These are phyloP conservation scores for Rhinolophus sinicus DNA, from an alignment of 2,113 vertebrate genomes.

Conservation along the genomic window DNA sequence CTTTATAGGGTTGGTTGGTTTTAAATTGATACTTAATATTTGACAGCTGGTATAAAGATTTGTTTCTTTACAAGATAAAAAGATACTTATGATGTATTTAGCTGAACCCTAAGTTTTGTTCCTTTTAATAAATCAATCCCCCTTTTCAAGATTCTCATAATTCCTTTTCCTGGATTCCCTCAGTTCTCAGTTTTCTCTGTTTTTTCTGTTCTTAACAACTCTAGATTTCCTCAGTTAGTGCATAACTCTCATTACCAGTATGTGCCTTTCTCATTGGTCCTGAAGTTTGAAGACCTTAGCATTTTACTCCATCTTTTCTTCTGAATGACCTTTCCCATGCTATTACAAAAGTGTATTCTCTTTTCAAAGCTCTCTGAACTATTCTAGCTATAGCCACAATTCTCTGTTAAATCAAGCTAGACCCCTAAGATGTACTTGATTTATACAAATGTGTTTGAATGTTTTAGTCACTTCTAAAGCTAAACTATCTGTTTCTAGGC, in stretches of 20 bases:
- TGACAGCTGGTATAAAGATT: background rate
- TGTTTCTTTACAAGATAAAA: slow-evolving; percentile 28
- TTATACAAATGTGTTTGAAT: slow-evolving; percentile 27
- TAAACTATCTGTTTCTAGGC: background rate
- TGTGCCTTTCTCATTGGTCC: slow-evolving; percentile 24
- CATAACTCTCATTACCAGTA: background rate
- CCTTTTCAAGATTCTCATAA: background rate
- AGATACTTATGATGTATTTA: slow-evolving; percentile 32
- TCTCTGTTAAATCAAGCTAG: background rate
- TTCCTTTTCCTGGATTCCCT: background rate
- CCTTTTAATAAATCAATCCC: background rate
- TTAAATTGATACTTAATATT: slow-evolving; percentile 37
- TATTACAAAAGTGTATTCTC: background rate
- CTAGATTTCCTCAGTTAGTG: background rate
- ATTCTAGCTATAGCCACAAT: background rate
- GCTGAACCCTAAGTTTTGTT: background rate
- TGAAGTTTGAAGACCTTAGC: background rate
- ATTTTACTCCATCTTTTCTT: slow-evolving; percentile 29
- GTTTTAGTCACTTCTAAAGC: background rate
- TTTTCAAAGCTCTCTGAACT: slow-evolving; percentile 1
- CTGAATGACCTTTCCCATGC: background rate
- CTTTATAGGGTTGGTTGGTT: slow-evolving; percentile 17
- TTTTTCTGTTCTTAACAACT: background rate
- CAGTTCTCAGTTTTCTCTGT: background rate
- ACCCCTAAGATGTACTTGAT: background rate